Conservation (phyloP, 2,888 invertebrate species). For the Lepidocyrtinus sp. region DNA sequence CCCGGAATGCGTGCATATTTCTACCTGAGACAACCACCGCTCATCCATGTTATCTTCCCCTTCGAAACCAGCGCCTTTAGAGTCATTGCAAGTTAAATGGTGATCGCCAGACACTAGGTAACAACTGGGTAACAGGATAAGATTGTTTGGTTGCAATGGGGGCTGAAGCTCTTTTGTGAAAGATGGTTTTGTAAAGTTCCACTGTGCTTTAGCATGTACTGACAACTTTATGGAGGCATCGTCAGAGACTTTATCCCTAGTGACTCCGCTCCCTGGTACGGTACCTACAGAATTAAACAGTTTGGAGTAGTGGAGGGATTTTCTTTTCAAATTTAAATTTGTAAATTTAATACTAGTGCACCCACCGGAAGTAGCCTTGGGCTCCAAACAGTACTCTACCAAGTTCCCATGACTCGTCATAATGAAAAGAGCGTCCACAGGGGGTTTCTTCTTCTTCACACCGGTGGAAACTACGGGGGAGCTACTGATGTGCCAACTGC, state of each 20-base stretch:
- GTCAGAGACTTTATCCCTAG: constrained; percentile 89
- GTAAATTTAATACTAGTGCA: constrained; percentile 20
- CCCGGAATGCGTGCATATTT: constrained; percentile 96
- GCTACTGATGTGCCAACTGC: constrained; percentile 80
- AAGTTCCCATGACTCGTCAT: constrained; percentile 91
- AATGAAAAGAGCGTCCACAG: constrained; percentile 88
- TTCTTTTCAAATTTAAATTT: constrained; percentile 7
- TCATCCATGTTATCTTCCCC: constrained; percentile 75
- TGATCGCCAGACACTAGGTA: constrained; percentile 58
- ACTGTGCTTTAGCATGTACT: constrained; percentile 90
- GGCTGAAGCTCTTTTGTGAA: constrained; percentile 79
- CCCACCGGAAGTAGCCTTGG: constrained; percentile 78
- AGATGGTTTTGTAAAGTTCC: constrained; percentile 79
- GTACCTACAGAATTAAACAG: constrained; percentile 27
- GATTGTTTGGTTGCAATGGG: constrained; percentile 82
- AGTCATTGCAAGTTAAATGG: constrained; percentile 55
- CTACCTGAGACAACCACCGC: constrained; percentile 96
- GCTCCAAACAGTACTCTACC: constrained; percentile 90
- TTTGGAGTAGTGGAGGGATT: background rate
- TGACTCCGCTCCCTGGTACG: constrained; percentile 70
- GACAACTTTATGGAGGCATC: constrained; percentile 89
- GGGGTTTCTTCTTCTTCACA: constrained; percentile 74
- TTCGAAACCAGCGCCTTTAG: constrained; percentile 49
- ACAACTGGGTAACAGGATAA: constrained; percentile 75
- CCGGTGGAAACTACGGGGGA: constrained; percentile 72